A percentile compares a stretch with the other conserved stretches of the same genome.
Conservation (phyloP, 2,888 invertebrate genomes). For the Lucinisca nassula region DNA sequence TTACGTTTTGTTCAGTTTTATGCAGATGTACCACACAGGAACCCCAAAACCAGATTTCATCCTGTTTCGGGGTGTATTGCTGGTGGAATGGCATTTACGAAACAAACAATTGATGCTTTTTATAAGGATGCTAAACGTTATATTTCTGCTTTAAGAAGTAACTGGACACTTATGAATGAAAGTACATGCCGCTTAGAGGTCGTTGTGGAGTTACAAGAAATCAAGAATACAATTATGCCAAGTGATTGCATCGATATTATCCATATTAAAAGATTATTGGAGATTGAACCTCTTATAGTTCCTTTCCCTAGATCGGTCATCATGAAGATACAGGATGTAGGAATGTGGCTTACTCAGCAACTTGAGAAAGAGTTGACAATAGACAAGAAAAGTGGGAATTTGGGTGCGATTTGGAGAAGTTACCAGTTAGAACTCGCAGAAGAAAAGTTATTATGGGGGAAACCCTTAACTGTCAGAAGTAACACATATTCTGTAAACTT, state of each 20-base stretch:
- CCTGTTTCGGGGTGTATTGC: neutral
- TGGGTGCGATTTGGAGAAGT: constrained; percentile 29
- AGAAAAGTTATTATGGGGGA: constrained; percentile 41
- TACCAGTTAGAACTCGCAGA: constrained; percentile 32
- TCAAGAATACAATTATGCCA: neutral
- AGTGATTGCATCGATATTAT: constrained; percentile 2
- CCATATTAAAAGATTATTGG: neutral
- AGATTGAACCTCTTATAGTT: constrained; percentile 22
- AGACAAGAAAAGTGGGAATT: neutral
- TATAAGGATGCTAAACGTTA: neutral
- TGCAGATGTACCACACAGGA: neutral
- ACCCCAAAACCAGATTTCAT: neutral
- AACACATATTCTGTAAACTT: constrained; percentile 20
- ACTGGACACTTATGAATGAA: neutral
- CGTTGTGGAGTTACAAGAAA: neutral
- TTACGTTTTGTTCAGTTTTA: neutral
- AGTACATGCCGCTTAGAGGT: constrained; percentile 21
- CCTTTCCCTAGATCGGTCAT: neutral
- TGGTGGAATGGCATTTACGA: neutral
- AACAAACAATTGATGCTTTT: neutral
- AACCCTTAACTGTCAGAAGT: constrained; percentile 21
- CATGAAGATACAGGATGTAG: neutral
- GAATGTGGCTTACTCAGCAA: neutral
- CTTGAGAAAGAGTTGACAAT: neutral
- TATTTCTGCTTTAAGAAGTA: constrained; percentile 17